Conservation (phyloP, 2,888 invertebrate genomes). For the Drosophila infuscata region DNA sequence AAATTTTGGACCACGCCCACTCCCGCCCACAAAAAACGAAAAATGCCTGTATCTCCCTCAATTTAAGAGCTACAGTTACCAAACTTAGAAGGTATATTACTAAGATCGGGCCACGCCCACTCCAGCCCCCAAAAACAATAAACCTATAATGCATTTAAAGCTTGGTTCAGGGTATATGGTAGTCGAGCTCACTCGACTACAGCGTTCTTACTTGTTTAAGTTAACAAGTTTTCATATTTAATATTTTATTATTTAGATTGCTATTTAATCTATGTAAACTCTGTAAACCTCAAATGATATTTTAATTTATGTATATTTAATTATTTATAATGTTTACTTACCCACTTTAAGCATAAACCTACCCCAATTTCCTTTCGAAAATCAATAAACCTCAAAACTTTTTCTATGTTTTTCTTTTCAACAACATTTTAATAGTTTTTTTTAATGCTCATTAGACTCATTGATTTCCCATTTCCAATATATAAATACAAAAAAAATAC, state of each 20-base stretch:
- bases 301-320: neutral
- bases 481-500: neutral
- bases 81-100: too few relatives aligned
- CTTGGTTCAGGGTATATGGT: too few relatives aligned
- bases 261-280: neutral
- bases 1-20: too few relatives aligned
- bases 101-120: too few relatives aligned
- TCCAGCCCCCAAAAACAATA: too few relatives aligned
- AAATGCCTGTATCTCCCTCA: too few relatives aligned
- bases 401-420: neutral
- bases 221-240: neutral
- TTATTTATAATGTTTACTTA: neutral
- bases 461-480: neutral
- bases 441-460: neutral
- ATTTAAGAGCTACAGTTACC: too few relatives aligned
- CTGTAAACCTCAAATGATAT: too few relatives aligned
- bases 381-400: neutral
- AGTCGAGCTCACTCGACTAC: too few relatives aligned
- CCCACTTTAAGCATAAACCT: neutral
- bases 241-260: neutral
- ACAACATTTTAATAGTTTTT: neutral
- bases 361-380: neutral
- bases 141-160: too few relatives aligned
- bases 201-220: too few relatives aligned
- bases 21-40: too few relatives aligned